Base-by-base conservation (phyloP, 37 sponge, comb jelly and placozoan species). In the Amphimedon queenslandica region DNA sequence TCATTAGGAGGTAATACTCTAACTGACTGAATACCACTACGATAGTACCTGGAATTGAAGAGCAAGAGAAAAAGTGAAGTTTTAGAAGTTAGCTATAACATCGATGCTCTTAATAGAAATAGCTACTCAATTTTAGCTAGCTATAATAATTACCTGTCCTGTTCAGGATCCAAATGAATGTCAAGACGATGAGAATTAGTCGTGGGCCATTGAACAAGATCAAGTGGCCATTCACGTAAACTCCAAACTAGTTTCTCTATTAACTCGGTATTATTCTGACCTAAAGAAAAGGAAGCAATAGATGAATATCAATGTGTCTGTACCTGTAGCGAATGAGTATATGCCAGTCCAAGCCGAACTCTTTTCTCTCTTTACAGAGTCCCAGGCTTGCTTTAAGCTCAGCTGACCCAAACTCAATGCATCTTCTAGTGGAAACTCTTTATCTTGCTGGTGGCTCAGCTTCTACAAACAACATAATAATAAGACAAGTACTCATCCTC, bases 161-260 rank as follows among this genome's bases (percentile, higher is more conserved):
- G 86, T 47, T 90, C 86, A 29, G 75, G 82, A 55, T 85, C 85
- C 58, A 75, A 71, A 1, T 40, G 63, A 21, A 90, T 85, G 66
- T 90, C 91, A 39, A 90, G 77, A 0, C 91, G 78, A 64, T 90
- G 91, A 20, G 91, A 90, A 38, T 90, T 90, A 2, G 42, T 21
- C 6, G 86, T 82, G 39, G 56, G 24, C 91, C 91, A 90, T 66
- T 82, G 57, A 8, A 90, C 60, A 42, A 90, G 66, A 40, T 90
- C 91, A 58, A 90, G 66, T 25, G 91, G 91, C 91, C 91, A 90
- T 2, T 78, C 82, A 21, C 91, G 66, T 47, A 90, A 60, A 65
- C 72, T 90, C 91, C 91, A 90, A 58, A 90, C 86, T 64, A 90
- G 30, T 41, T 77, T 51, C 30, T 77, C 79, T 31, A 81, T 72